phyloP scores from a whole-genome alignment of 2,888 invertebrate species.

The Chelonus formosanus region DNA sequence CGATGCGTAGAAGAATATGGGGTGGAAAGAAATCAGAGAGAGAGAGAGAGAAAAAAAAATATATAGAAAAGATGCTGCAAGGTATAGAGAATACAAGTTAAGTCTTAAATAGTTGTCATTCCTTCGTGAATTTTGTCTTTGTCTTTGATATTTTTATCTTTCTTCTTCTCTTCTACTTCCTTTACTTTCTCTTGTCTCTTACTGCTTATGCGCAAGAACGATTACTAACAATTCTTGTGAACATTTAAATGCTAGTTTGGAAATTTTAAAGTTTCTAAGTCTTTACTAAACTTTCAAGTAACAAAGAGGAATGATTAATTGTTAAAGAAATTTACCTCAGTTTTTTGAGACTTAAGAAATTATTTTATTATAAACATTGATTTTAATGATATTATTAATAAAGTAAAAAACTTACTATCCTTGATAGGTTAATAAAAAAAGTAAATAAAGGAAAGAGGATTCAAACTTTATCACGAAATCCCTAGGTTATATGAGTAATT shows the following conservation, averaged over 20 bases:
- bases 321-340: not conserved
- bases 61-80: no score
- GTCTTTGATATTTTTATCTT: not conserved
- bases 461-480: no score
- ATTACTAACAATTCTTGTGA: not conserved
- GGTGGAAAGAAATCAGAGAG: conserved; percentile 6
- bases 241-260: not conserved
- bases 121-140: conserved; percentile 7
- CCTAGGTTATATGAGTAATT: no score
- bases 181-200: not conserved
- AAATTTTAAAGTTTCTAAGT: not conserved
- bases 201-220: not conserved
- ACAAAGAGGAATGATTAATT: not conserved
- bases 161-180: not conserved
- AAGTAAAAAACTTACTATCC: not conserved
- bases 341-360: no score
- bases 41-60: not conserved
- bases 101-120: conserved; percentile 17
- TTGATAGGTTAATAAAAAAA: no score
- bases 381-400: not conserved
- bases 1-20: conserved; percentile 7
- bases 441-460: no score
- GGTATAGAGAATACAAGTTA: conserved; percentile 1
- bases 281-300: not conserved
- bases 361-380: no score